Percentiles rank a stretch among this genome's conserved stretches.
phyloP scores from a whole-genome alignment of 2,888 invertebrate genomes.

The Choristoneura rosaceana region DNA sequence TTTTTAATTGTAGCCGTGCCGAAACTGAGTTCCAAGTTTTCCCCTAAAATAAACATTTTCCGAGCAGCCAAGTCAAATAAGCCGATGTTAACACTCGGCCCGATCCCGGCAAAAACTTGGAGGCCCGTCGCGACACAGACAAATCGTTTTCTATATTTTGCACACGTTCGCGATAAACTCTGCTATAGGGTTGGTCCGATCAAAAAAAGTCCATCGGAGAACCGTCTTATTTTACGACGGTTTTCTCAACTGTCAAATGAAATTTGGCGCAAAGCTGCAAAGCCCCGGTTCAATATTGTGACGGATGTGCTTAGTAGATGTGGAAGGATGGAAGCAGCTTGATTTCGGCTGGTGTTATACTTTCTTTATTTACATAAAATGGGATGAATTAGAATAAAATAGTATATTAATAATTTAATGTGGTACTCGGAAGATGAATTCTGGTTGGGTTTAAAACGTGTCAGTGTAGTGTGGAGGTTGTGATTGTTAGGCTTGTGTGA shows the following conservation, averaged over 20 bases:
- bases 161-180: slow-evolving; percentile 44
- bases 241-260: slow-evolving; percentile 20
- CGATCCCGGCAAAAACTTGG: slow-evolving; percentile 44
- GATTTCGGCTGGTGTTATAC: not conserved
- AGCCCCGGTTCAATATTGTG: slow-evolving; percentile 23
- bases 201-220: slow-evolving; percentile 19
- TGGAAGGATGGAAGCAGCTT: slow-evolving; percentile 4
- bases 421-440: no score
- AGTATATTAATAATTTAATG: no score
- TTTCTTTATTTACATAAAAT: no score
- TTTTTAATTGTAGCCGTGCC: slow-evolving; percentile 24
- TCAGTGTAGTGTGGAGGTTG: no score
- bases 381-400: not conserved
- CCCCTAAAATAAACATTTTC: slow-evolving; percentile 39
- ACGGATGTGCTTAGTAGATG: slow-evolving; percentile 23
- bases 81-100: slow-evolving; percentile 38
- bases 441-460: no score
- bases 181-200: slow-evolving; percentile 32
- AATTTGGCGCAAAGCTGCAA: slow-evolving; percentile 28
- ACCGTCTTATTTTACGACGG: slow-evolving; percentile 23
- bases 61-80: slow-evolving; percentile 40
- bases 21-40: slow-evolving; percentile 24
- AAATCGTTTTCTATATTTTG: slow-evolving; percentile 47
- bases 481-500: no score
- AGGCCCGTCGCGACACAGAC: slow-evolving; percentile 41